Evolutionary conservation across 2,113 vertebrate species (phyloP), one percentile per base, ranked within the genome.

Genomic region (Hucho hucho): DNA sequence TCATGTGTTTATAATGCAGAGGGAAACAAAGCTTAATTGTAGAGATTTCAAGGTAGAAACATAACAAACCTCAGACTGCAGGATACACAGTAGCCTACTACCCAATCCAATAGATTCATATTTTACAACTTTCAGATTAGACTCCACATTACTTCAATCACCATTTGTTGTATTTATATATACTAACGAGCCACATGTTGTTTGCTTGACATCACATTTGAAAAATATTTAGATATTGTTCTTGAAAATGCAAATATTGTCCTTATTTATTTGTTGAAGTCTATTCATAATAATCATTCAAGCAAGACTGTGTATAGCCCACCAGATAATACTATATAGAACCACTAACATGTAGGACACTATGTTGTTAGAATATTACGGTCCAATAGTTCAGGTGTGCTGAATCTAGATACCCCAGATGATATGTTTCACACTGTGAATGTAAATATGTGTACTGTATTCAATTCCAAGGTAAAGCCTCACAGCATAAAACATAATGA

Each of bases 201-300:
- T 43, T 11, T 43, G 37, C 37, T 43, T 43, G 37, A 43, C 37
- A 43, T 43, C 37, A 43, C 37, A 43, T 43, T 43, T 43, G 37
- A 43, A 43, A 11, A 43, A 2, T 43, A 43, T 43, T 43, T 11
- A 43, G 37, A 43, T 43, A 11, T 43, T 43, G 37, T 43, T 4
- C n/a, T 59, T 59, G 56, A 14, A 9, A 63, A 69, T 18, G 28
- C 29, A 32, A 32, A 32, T 32, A 32, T 32, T 32, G 29, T 32
- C 29, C 29, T 32, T 78, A 32, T 66, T 14, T 43, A 69, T n/a
- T 13, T 11, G 47, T 6, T 2, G 13, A 70, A 75, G 69, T 18
- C 74, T 74, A 80, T 53, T 56, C 37, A 43, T 43, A 43, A 3
- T 43, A 43, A 43, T 43, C 37, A 43, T 43, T 43, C 37, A 43